These are phyloP conservation scores for Drosophila nigricruria DNA, from an alignment of 2,888 invertebrate genomes.

Conservation along the genomic window DNA sequence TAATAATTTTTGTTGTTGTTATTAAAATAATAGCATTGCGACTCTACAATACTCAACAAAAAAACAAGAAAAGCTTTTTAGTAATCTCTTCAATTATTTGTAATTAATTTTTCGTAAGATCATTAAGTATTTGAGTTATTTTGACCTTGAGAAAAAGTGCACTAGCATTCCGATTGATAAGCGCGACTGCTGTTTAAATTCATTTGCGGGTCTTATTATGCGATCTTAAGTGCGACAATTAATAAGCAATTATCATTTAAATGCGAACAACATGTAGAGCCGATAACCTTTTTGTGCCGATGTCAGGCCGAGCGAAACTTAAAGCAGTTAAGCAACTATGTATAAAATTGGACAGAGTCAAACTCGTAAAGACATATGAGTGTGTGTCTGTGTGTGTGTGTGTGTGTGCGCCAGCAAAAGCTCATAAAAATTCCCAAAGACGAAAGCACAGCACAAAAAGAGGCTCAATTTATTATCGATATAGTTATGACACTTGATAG, in stretches of 20 bases:
- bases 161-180: slow-evolving; percentile 41
- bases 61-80: background rate
- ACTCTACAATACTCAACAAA: background rate
- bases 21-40: background rate
- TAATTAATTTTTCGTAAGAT: background rate
- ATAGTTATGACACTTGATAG: slow-evolving; percentile 5
- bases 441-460: background rate
- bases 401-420: slow-evolving; percentile 7
- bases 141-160: slow-evolving; percentile 25
- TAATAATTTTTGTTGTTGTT: too few relatives aligned
- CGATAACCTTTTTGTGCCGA: slow-evolving; percentile 60
- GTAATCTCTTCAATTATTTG: background rate
- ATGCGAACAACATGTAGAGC: slow-evolving; percentile 28
- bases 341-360: slow-evolving; percentile 12
- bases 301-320: slow-evolving; percentile 17
- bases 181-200: slow-evolving; percentile 31
- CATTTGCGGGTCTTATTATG: slow-evolving; percentile 24
- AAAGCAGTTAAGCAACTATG: slow-evolving; percentile 26
- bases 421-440: slow-evolving; percentile 9
- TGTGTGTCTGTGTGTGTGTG: background rate
- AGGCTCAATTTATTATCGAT: slow-evolving; percentile 6
- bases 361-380: background rate
- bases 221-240: slow-evolving; percentile 60
- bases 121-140: background rate
- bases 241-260: slow-evolving; percentile 63